Percentiles rank a stretch among this genome's conserved stretches.
phyloP scores from a whole-genome alignment of 2,113 vertebrate genomes.

The Anthoscopus minutus region DNA sequence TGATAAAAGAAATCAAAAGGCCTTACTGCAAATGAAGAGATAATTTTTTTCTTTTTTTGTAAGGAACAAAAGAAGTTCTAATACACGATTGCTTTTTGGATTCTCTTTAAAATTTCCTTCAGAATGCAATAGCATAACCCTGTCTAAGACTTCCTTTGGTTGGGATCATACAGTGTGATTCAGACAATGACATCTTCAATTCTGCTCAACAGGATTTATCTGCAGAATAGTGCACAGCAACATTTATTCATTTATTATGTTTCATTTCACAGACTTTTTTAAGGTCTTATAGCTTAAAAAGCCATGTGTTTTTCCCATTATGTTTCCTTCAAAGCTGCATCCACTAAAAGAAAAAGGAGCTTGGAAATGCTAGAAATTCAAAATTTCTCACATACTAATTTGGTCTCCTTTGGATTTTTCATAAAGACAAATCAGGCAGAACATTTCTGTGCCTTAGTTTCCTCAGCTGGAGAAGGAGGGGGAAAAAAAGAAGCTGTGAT shows the following conservation, averaged over 20 bases:
- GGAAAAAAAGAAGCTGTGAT: slow-evolving; percentile 27
- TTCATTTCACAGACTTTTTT: neutral
- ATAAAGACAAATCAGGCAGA: slow-evolving; percentile 31
- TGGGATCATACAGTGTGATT: neutral
- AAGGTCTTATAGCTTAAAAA: slow-evolving; percentile 8
- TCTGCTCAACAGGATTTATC: neutral
- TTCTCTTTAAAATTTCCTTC: slow-evolving; percentile 1
- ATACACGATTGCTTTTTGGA: neutral
- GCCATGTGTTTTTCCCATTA: slow-evolving; percentile 7
- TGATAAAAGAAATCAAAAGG: slow-evolving; percentile 20
- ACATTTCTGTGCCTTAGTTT: slow-evolving; percentile 51
- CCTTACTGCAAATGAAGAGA: neutral
- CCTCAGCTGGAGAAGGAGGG: slow-evolving; percentile 40
- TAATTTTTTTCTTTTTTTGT: neutral
- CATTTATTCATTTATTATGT: slow-evolving; percentile 19
- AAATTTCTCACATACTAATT: slow-evolving; percentile 42
- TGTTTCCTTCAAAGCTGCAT: slow-evolving; percentile 24
- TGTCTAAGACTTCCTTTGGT: neutral
- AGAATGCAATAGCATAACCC: neutral
- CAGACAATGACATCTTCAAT: neutral
- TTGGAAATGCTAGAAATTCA: slow-evolving; percentile 41
- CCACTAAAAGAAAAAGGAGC: slow-evolving; percentile 8
- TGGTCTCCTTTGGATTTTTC: slow-evolving; percentile 34
- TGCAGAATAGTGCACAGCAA: neutral
- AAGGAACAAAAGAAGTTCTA: neutral